A percentile compares a stretch with the other conserved stretches of the same genome.
Conservation (phyloP, 2,113 vertebrate species). For the Cyanoramphus novaezelandiae region DNA sequence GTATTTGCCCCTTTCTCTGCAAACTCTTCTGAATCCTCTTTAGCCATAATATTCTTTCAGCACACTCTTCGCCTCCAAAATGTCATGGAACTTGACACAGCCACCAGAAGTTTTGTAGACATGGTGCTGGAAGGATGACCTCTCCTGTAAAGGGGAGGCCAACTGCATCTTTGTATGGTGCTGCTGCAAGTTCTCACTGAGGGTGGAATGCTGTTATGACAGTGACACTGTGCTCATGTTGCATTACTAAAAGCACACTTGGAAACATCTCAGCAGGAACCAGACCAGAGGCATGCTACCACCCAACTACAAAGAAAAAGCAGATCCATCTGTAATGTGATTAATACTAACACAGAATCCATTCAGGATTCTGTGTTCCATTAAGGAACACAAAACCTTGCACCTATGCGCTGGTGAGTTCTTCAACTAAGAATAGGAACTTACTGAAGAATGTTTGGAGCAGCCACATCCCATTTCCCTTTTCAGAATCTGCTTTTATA, state of each 20-base stretch:
- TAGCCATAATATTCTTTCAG: neutral
- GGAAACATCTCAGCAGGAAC: conserved; percentile 10
- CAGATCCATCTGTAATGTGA: neutral
- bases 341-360: neutral
- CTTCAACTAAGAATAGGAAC: neutral
- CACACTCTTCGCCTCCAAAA: neutral
- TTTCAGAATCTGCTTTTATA: neutral
- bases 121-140: neutral
- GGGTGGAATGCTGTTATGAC: conserved; percentile 58
- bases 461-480: neutral
- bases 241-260: conserved; percentile 38
- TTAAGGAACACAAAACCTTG: neutral
- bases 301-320: neutral
- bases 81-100: neutral
- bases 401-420: neutral
- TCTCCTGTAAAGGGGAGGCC: neutral
- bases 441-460: neutral
- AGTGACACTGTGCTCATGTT: neutral
- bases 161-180: neutral
- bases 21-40: neutral
- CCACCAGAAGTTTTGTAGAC: neutral
- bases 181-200: conserved; percentile 11
- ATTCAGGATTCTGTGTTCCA: neutral
- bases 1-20: neutral
- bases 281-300: neutral